A percentile compares a stretch with the other conserved stretches of the same genome.
These are phyloP conservation scores for Osmerus mordax DNA, from an alignment of 2,113 vertebrate species.

Conservation along the genomic window DNA sequence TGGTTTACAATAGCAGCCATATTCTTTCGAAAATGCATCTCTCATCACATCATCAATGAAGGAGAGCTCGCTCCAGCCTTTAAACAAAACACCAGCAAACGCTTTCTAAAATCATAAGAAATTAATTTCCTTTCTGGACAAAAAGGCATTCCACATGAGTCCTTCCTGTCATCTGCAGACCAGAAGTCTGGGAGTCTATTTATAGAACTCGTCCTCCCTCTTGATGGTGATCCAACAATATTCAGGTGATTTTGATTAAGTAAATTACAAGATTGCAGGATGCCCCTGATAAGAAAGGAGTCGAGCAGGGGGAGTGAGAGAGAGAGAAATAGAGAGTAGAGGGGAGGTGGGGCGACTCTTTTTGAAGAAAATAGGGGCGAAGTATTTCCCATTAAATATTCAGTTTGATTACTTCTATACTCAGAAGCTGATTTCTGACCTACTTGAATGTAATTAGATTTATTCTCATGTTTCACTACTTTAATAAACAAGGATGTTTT, in stretches of 20 bases:
- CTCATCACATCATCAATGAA: slow-evolving; percentile 81
- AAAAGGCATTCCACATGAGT: slow-evolving; percentile 83
- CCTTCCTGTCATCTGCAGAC: slow-evolving; percentile 93
- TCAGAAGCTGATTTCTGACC: slow-evolving; percentile 65
- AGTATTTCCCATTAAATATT: slow-evolving; percentile 64
- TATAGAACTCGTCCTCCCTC: slow-evolving; percentile 67
- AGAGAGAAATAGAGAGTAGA: not conserved
- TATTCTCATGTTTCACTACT: slow-evolving; percentile 62
- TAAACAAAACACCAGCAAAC: slow-evolving; percentile 79
- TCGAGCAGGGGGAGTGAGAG: slow-evolving; percentile 3
- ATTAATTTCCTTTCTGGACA: slow-evolving; percentile 86
- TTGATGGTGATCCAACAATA: slow-evolving; percentile 75
- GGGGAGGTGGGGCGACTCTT: slow-evolving; percentile 9
- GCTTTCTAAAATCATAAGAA: slow-evolving; percentile 80
- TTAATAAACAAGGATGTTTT: slow-evolving; percentile 67
- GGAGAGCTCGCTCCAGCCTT: slow-evolving; percentile 72
- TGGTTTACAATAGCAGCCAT: slow-evolving; percentile 77
- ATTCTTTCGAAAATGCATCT: slow-evolving; percentile 77
- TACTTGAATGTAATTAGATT: slow-evolving; percentile 71
- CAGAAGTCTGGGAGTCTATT: slow-evolving; percentile 80
- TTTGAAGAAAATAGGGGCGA: slow-evolving; percentile 27
- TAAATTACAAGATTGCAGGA: slow-evolving; percentile 53
- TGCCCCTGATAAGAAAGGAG: slow-evolving; percentile 30
- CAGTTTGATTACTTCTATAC: slow-evolving; percentile 65
- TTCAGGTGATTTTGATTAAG: slow-evolving; percentile 92